These are phyloP conservation scores for Polyommatus iphigenia DNA, from an alignment of 2,888 invertebrate genomes.

Conservation along the genomic window DNA sequence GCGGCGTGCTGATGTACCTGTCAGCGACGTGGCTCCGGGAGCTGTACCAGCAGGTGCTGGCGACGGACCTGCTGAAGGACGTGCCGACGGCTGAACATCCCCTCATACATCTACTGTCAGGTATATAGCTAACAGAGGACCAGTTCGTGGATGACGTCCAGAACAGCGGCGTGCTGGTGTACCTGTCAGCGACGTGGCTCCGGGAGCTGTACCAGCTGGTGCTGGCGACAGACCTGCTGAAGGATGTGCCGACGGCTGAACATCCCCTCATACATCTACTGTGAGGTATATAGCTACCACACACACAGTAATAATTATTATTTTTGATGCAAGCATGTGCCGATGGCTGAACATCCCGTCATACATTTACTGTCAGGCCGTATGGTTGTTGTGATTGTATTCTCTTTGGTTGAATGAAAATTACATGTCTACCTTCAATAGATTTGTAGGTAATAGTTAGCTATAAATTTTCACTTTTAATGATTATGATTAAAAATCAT, in stretches of 20 bases:
- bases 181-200: slow-evolving; percentile 95
- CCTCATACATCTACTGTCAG: slow-evolving; percentile 86
- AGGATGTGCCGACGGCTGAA: slow-evolving; percentile 84
- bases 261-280: slow-evolving; percentile 87
- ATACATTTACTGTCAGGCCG: too few species aligned
- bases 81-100: slow-evolving; percentile 86
- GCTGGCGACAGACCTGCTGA: slow-evolving; percentile 86
- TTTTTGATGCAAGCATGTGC: too few species aligned
- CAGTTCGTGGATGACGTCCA: slow-evolving; percentile 96
- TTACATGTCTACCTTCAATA: neutral
- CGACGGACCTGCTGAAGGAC: slow-evolving; percentile 85
- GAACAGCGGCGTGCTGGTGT: slow-evolving; percentile 94
- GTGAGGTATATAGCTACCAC: slow-evolving; percentile 78
- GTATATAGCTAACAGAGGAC: slow-evolving; percentile 84
- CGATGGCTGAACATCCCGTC: too few species aligned
- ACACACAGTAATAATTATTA: too few species aligned
- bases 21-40: slow-evolving; percentile 97
- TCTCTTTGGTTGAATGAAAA: neutral
- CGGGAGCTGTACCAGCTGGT: slow-evolving; percentile 95
- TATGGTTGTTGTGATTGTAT: too few species aligned
- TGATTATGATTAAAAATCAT: too few species aligned
- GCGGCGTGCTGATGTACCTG: slow-evolving; percentile 94
- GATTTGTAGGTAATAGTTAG: neutral
- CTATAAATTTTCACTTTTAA: too few species aligned
- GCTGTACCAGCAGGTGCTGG: slow-evolving; percentile 92